Evolutionary conservation across 92 coral and sea anemone species (phyloP), one percentile per base, ranked within the genome.

Genomic region (Isaurus tuberculatus): DNA sequence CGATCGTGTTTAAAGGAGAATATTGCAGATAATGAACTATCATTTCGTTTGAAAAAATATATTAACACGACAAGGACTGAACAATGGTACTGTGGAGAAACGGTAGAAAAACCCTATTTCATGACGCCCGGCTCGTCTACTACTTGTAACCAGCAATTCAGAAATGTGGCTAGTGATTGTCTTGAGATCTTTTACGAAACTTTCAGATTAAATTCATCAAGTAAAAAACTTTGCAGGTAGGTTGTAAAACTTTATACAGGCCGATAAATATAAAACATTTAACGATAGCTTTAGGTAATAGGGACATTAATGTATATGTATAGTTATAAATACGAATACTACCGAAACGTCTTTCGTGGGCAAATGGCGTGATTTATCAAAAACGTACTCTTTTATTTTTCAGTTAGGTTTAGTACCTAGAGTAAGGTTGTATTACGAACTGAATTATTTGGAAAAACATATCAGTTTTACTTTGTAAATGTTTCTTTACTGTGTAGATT

Each of bases 191-290:
- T 88, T 63, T 72, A 84, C 57, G 79, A 88, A 1, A 63, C 86
- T 23, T 84, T 88, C 73, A 80, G 73, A 20, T 79, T 51, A 8
- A 85, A 85, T 58, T 63, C 72, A 26, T 88, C 91, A 43, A 87
- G 83, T 33, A 40, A 86, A 5, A 79, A 66, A 16, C 86, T 88
- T 19, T 88, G 91, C 81, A 79, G 83, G 91, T 88, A 34, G 15
- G 57, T 1, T 15, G 32, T 13, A 3, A 1, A 13, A 14, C 13
- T 34, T 0, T 65, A 29, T 34, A 27, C 33, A 25, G 13, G 33
- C 3, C 10, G 19, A 9, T 2, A 13, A 6, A 2, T 40, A 40
- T 40, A 40, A 2, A 22, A 19, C 27, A 14, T 22, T 13, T 17
- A 55, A 0, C 61, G 8, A 19, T 19, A 0, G 61, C 5, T 16